Base-by-base conservation (phyloP, 2,888 invertebrate genomes). In the Brassicogethes aeneus region DNA sequence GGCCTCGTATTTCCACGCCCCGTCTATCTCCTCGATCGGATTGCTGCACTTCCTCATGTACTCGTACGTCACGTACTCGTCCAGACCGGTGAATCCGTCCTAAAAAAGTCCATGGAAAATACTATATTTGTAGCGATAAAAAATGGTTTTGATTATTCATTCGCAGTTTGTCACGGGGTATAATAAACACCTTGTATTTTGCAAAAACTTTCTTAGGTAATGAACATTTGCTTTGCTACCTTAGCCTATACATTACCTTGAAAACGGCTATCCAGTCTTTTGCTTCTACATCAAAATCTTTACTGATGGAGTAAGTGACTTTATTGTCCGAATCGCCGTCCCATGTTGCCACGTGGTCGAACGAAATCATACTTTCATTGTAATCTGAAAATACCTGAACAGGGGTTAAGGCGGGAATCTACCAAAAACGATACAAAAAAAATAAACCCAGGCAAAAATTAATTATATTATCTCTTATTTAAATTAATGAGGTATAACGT, bases 221-320 rank as follows among this genome's bases (percentile, higher is more conserved):
- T n/a, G n/a, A n/a, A n/a, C n/a, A n/a, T n/a, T n/a, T n/a, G n/a
- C n/a, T n/a, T n/a, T n/a, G n/a, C n/a, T n/a, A n/a, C n/a, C n/a
- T n/a, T n/a, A n/a, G n/a, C n/a, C n/a, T n/a, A n/a, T n/a, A n/a
- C n/a, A n/a, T 66, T 61, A 85, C 85, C 66, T 80, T 79, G 60
- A 81, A 93, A 33, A 95, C 74, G 3, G 89, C 93, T 52, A 95
- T 86, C 92, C 93, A 94, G 62, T 95, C 94, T 59, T 66, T 64
- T 17, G 59, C 58, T 13, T 61, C 62, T 34, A 52, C 43, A 1
- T 57, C 51, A 30, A 64, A 55, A 23, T 55, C 60, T 40, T 56
- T 53, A 2, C 60, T 62, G 31, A 66, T 54, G 43, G 65, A 70
- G 55, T 75, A 79, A 8, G 74, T 75, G 29, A 81, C 75, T 45